Conservation (phyloP, 2,113 vertebrate genomes). For the Triplophysa tibetana region DNA sequence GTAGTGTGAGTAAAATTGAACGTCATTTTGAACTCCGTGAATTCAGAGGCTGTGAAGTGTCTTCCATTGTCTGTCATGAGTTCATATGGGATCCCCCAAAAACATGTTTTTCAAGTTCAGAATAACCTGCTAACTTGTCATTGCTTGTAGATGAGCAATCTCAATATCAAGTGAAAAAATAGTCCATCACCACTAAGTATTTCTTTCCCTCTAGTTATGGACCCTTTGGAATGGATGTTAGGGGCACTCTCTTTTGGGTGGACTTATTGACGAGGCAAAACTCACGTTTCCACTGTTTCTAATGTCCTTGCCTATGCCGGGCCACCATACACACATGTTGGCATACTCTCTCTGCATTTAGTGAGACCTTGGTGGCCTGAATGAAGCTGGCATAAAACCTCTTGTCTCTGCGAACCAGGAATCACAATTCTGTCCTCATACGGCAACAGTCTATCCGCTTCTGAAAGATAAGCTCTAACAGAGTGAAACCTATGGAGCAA, state of each 20-base stretch:
- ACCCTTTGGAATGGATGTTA: background rate
- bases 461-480: background rate
- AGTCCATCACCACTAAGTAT: constrained; percentile 21
- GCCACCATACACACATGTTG: constrained; percentile 41
- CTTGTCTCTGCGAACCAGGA: background rate
- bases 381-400: constrained; percentile 11
- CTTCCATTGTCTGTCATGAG: constrained; percentile 26
- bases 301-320: constrained; percentile 14
- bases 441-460: constrained; percentile 2
- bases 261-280: background rate
- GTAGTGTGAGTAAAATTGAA: too few relatives aligned
- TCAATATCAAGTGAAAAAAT: constrained; percentile 13
- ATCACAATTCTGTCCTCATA: constrained; percentile 27
- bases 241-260: constrained; percentile 18
- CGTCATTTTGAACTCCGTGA: background rate
- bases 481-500: background rate
- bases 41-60: constrained; percentile 2
- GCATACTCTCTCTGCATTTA: background rate
- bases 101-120: constrained; percentile 29
- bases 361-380: too few relatives aligned
- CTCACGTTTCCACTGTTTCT: background rate
- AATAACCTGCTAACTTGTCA: constrained; percentile 21
- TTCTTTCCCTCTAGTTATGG: constrained; percentile 2
- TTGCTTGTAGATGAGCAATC: background rate
- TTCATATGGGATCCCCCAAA: constrained; percentile 5